These are phyloP conservation scores for Myoxocephalus aenaeus DNA, from an alignment of 2,797 vertebrate genomes.

Conservation along the genomic window DNA sequence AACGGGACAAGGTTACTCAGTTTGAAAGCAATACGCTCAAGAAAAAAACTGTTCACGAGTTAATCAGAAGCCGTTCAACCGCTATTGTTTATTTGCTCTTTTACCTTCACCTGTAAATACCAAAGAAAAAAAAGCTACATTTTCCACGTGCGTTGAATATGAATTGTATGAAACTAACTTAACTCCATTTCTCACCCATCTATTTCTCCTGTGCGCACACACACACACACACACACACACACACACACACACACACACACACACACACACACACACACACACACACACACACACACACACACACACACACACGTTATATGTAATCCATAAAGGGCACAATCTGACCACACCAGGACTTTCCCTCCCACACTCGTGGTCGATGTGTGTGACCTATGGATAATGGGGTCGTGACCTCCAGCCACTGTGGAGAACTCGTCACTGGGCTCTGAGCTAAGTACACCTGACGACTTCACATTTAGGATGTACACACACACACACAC, in stretches of 20 bases:
- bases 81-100: neutral
- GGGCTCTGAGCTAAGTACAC: constrained; percentile 45
- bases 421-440: constrained; percentile 54
- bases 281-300: neutral
- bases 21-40: neutral
- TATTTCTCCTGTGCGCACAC: neutral
- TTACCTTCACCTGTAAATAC: neutral
- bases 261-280: neutral
- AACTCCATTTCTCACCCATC: no score
- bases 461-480: constrained; percentile 26
- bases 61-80: constrained; percentile 1
- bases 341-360: constrained; percentile 20
- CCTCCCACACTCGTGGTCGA: constrained; percentile 22
- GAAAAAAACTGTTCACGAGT: neutral
- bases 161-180: no score
- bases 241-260: neutral
- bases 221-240: neutral
- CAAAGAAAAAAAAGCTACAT: neutral
- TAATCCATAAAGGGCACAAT: constrained; percentile 30
- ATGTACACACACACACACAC: neutral
- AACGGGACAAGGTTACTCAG: neutral
- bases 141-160: no score
- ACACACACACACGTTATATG: neutral
- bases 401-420: constrained; percentile 49
- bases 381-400: constrained; percentile 46